These are phyloP conservation scores for Eriosoma lanigerum DNA, from an alignment of 1,140 invertebrate species.

Conservation along the genomic window DNA sequence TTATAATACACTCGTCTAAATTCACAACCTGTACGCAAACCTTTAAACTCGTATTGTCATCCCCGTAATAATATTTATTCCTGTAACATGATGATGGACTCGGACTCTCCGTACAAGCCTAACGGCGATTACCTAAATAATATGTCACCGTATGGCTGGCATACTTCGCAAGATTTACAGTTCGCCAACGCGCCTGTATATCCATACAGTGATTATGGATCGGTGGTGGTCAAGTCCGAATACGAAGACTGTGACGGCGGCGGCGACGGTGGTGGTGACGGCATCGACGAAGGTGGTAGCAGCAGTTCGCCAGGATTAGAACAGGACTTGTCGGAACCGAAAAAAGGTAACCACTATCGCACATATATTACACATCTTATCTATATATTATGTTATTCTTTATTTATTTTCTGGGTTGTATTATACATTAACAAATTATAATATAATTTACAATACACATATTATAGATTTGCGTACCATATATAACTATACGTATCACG, in stretches of 20 bases:
- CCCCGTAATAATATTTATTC: no score
- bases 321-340: not conserved
- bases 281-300: not conserved
- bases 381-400: no score
- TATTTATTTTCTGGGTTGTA: no score
- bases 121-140: slow-evolving; percentile 27
- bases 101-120: slow-evolving; percentile 36
- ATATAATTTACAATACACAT: no score
- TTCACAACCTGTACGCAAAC: no score
- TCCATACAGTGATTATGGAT: slow-evolving; percentile 28
- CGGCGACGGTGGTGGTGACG: not conserved
- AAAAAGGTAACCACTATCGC: slow-evolving; percentile 23
- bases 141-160: slow-evolving; percentile 27
- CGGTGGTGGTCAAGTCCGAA: slow-evolving; percentile 34
- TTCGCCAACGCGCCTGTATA: slow-evolving; percentile 16
- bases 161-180: slow-evolving; percentile 26
- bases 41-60: no score
- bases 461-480: no score
- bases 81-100: slow-evolving; percentile 41
- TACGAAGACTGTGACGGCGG: slow-evolving; percentile 7
- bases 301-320: slow-evolving; percentile 5
- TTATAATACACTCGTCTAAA: no score
- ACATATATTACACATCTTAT: no score
- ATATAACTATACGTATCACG: no score
- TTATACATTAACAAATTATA: no score